Base-by-base conservation (phyloP, 1,140 invertebrate genomes). In the Pygmarrhopalites habei region DNA sequence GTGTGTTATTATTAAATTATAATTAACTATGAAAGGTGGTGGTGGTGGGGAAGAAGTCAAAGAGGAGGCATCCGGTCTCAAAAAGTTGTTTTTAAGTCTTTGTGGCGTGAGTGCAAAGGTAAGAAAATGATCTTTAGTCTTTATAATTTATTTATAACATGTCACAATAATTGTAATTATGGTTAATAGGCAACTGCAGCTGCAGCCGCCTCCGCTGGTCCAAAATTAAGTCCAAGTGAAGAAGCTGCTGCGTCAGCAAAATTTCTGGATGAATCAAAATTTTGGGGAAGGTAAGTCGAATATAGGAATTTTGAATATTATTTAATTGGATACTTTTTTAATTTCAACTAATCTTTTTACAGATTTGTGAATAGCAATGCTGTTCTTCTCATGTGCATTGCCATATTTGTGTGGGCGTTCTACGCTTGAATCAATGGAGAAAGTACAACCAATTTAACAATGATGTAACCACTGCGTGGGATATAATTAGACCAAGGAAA, bases 351-450 rank as follows among this genome's bases (percentile, higher is more conserved):
- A 17, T 19, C 5, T 59, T 41, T 23, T 58, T 62, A 29, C 35
- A 73, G 72, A 35, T 72, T 72, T 63, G 72, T 72, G 14, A 72
- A 73, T 52, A 62, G 55, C 41, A 72, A 71, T 44, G 72, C 72
- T 10, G 61, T 73, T 39, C 43, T 73, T 2, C 56, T 72, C 23
- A 72, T 73, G 72, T 62, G 62, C n/a, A 62, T 72, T 26, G 65
- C 68, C 23, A 61, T 71, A 15, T 73, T 72, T 51, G 55, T 73
- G 21, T 72, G 71, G 70, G 70, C 68, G 7, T 73, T 66, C 51
- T 73, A 72, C 58, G 72, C 72, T 7, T 73, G 64, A 69, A 30
- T 12, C 32, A 39, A 3, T 14, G 49, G 4, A 52, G 4, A 52
- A 3, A 52, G 21, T 49, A 14, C 46, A 10, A 10, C 5, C 15